These are phyloP conservation scores for Clusia tigrina DNA, from an alignment of 2,888 invertebrate genomes.

Conservation along the genomic window DNA sequence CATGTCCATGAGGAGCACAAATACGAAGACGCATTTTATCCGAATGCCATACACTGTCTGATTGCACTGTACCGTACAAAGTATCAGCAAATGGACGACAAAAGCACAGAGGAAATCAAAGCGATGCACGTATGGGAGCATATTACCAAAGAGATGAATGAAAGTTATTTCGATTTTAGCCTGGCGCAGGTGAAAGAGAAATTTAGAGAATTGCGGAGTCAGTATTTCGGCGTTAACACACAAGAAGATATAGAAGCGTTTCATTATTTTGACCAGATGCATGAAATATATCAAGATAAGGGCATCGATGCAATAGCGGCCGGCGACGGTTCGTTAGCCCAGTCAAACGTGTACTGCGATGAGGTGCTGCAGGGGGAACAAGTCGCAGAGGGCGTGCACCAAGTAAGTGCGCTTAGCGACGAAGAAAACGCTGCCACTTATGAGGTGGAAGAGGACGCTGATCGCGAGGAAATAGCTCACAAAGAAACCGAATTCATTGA, in stretches of 20 bases:
- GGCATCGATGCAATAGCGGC: conserved; percentile 21
- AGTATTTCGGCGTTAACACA: conserved; percentile 33
- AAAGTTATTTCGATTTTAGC: conserved; percentile 38
- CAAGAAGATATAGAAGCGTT: conserved; percentile 36
- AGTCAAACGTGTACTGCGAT: background rate
- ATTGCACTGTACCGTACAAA: conserved; percentile 37
- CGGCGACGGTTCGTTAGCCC: background rate
- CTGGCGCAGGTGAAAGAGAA: conserved; percentile 34
- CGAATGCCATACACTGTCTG: conserved; percentile 41
- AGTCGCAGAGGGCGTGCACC: background rate
- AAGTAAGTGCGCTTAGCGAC: background rate
- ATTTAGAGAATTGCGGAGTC: conserved; percentile 29
- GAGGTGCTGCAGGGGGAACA: background rate
- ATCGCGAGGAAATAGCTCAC: conserved; percentile 33
- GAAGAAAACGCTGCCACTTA: background rate
- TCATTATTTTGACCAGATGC: conserved; percentile 38
- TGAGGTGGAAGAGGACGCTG: conserved; percentile 10
- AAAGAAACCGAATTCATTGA: conserved; percentile 40
- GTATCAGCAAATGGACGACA: conserved; percentile 28
- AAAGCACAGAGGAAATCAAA: conserved; percentile 18
- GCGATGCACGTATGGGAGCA: conserved; percentile 32
- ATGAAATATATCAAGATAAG: conserved; percentile 37
- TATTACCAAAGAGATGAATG: conserved; percentile 39
- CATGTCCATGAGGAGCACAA: background rate
- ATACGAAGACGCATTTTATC: conserved; percentile 39